phyloP scores from a whole-genome alignment of 2,888 invertebrate species.

The Adineta ricciae region DNA sequence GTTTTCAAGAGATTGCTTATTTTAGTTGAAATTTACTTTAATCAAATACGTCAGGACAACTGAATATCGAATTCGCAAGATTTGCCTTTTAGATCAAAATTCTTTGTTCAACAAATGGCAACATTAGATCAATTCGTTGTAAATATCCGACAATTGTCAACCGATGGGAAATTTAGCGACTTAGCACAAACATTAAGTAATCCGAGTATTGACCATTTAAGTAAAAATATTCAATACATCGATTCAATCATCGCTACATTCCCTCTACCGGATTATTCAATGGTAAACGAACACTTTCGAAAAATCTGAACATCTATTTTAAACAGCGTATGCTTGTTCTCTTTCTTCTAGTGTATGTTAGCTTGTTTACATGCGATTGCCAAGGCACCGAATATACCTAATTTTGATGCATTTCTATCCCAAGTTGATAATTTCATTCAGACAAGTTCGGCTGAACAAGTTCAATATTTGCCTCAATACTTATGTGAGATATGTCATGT shows the following conservation, averaged over 20 bases:
- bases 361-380: neutral
- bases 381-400: neutral
- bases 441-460: slow-evolving; percentile 5
- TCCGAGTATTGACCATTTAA: neutral
- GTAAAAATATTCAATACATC: slow-evolving; percentile 13
- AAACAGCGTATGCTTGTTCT: neutral
- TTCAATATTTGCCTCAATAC: neutral
- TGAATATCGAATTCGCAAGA: no score
- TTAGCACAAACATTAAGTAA: neutral
- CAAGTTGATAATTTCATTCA: slow-evolving; percentile 11
- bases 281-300: neutral
- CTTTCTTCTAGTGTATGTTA: neutral
- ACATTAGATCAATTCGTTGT: slow-evolving; percentile 5
- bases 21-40: neutral
- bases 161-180: neutral
- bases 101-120: neutral
- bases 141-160: neutral
- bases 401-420: neutral
- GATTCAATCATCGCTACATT: neutral
- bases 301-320: neutral
- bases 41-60: no score
- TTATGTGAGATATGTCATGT: slow-evolving; percentile 1
- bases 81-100: no score
- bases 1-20: neutral
- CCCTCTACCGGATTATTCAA: neutral